phyloP scores from a whole-genome alignment of 2,888 invertebrate species.

The Galerucella calmariensis region DNA sequence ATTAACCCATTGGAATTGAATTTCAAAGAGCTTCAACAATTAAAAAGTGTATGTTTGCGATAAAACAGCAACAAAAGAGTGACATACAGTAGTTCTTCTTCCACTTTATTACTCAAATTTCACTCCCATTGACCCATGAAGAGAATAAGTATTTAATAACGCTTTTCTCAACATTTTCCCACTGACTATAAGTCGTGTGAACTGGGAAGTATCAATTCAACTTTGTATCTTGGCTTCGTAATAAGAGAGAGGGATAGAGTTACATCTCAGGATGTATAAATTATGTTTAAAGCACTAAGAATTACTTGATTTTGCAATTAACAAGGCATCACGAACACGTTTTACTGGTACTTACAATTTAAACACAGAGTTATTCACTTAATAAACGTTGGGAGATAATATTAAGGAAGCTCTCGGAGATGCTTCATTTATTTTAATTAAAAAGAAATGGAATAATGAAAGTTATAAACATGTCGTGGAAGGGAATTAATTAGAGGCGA shows the following conservation, averaged over 20 bases:
- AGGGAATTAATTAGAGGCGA: background rate
- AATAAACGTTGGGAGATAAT: constrained; percentile 19
- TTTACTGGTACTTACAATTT: constrained; percentile 29
- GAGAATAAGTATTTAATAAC: too few relatives aligned
- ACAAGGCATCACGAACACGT: constrained; percentile 33
- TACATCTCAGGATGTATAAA: constrained; percentile 52
- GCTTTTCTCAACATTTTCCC: too few relatives aligned
- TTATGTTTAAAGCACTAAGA: constrained; percentile 49
- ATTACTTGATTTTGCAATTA: constrained; percentile 42
- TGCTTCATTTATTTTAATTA: constrained; percentile 3
- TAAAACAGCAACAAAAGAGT: too few relatives aligned
- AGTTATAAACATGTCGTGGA: constrained; percentile 1
- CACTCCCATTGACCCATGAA: too few relatives aligned
- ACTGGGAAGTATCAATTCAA: constrained; percentile 51
- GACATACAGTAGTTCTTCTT: too few relatives aligned
- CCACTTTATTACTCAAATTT: too few relatives aligned
- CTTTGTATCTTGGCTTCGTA: constrained; percentile 48
- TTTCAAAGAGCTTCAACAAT: too few relatives aligned
- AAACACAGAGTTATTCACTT: constrained; percentile 21
- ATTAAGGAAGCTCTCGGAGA: background rate
- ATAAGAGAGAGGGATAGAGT: constrained; percentile 36
- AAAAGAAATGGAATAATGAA: constrained; percentile 3
- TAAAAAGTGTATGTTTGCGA: too few relatives aligned
- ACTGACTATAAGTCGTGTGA: background rate
- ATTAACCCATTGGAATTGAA: too few relatives aligned